Conservation (phyloP, 2,888 invertebrate species). For the Lasioglossum zephyrum region DNA sequence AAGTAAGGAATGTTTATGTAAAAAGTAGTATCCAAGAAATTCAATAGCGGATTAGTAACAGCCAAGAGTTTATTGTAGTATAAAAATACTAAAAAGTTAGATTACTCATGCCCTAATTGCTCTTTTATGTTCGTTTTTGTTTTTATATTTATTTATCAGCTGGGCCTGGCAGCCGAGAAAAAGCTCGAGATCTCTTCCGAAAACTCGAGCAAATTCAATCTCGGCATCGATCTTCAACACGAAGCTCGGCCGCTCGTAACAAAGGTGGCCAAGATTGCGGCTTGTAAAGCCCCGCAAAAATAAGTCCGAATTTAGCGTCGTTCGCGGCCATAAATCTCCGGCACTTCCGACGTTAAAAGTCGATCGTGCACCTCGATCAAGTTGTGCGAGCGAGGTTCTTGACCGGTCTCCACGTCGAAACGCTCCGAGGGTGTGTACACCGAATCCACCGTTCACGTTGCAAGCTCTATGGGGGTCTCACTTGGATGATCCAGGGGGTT, state of each 20-base stretch:
- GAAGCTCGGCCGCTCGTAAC: constrained; percentile 29
- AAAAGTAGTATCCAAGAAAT: no score
- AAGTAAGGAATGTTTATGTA: no score
- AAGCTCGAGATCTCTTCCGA: not conserved
- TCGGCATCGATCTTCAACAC: constrained; percentile 18
- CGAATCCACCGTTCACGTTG: constrained; percentile 29
- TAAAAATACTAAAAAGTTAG: no score
- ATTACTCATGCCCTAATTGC: no score
- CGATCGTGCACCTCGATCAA: constrained; percentile 47
- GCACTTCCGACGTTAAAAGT: constrained; percentile 61
- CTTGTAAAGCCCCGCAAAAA: constrained; percentile 52
- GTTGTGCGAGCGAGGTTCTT: constrained; percentile 39
- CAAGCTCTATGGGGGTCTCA: constrained; percentile 32
- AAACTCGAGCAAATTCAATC: constrained; percentile 27
- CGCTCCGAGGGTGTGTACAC: constrained; percentile 44
- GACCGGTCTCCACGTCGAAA: constrained; percentile 48
- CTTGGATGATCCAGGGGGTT: constrained; percentile 38
- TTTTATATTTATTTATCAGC: no score
- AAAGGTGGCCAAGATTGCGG: constrained; percentile 52
- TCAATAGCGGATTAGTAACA: no score
- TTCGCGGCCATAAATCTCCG: constrained; percentile 54
- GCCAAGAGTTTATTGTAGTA: no score
- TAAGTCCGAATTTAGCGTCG: constrained; percentile 57
- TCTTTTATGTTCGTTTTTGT: no score
- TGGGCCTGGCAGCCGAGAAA: not conserved